phyloP scores from a whole-genome alignment of 2,113 vertebrate species.

The Alethe castanea region DNA sequence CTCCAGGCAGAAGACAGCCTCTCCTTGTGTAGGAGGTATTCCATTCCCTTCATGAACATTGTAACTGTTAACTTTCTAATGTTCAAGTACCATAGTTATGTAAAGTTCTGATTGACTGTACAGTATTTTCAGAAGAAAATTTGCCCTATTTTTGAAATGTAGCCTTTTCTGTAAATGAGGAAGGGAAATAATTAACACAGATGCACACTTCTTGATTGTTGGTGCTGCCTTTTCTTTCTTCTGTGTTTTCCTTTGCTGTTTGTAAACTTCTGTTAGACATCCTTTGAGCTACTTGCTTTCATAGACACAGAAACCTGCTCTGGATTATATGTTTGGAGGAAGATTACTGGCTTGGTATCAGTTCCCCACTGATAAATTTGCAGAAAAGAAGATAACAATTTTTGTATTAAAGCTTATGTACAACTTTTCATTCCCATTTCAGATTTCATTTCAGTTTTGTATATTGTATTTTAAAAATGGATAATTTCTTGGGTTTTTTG shows the following conservation, averaged over 20 bases:
- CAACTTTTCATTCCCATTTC: background rate
- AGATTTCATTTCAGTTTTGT: background rate
- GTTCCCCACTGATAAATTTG: background rate
- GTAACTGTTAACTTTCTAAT: background rate
- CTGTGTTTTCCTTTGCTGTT: background rate
- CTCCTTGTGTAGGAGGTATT: background rate
- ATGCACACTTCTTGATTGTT: background rate
- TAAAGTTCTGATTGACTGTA: background rate
- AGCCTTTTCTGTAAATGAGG: background rate
- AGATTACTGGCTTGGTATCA: background rate
- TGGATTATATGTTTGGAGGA: background rate
- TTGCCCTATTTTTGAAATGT: background rate
- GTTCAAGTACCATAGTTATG: background rate
- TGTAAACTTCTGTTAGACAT: background rate
- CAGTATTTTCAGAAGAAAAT: background rate
- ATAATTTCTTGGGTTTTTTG: background rate
- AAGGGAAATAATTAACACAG: background rate
- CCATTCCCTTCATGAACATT: background rate
- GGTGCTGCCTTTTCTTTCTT: background rate
- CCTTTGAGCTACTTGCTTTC: background rate
- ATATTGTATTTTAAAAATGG: background rate
- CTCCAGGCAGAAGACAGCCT: background rate
- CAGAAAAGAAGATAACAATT: background rate
- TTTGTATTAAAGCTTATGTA: background rate
- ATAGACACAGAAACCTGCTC: background rate